Percentiles rank a stretch among this genome's conserved stretches.
Conservation (phyloP, 2,113 vertebrate species). For the Daubentonia madagascariensis region DNA sequence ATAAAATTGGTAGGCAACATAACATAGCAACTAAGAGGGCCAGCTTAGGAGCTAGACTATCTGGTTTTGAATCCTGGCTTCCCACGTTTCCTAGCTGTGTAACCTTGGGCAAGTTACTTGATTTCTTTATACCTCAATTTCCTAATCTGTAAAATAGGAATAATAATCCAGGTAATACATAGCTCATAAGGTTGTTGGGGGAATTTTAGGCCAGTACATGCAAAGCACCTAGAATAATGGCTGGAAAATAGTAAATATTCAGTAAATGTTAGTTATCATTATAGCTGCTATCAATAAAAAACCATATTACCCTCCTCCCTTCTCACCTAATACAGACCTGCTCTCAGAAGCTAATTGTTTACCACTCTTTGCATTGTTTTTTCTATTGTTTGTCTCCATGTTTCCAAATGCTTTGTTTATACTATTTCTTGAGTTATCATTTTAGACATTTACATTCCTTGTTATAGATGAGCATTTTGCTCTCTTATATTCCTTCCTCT, state of each 20-base stretch:
- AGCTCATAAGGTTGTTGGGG: not conserved
- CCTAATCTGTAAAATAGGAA: not conserved
- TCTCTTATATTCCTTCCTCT: not conserved
- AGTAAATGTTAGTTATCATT: not conserved
- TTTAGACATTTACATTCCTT: not conserved
- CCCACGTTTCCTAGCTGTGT: not conserved
- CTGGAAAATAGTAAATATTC: not conserved
- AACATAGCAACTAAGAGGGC: not conserved
- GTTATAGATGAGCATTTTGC: not conserved
- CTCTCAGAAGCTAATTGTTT: not conserved
- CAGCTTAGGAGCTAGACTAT: not conserved
- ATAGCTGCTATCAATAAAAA: not conserved
- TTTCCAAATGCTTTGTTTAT: not conserved
- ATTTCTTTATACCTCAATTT: not conserved
- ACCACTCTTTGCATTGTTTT: not conserved
- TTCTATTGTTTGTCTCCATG: not conserved
- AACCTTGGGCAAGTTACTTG: not conserved
- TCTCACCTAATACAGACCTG: not conserved
- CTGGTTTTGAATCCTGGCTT: not conserved
- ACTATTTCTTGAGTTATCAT: not conserved
- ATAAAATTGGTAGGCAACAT: not conserved
- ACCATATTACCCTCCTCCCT: not conserved
- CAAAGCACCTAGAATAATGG: not conserved
- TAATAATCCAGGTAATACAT: not conserved
- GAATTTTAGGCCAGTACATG: not conserved